A percentile compares a stretch with the other conserved stretches of the same genome.
phyloP scores from a whole-genome alignment of 1,140 invertebrate species.

The Drosophila saltans region DNA sequence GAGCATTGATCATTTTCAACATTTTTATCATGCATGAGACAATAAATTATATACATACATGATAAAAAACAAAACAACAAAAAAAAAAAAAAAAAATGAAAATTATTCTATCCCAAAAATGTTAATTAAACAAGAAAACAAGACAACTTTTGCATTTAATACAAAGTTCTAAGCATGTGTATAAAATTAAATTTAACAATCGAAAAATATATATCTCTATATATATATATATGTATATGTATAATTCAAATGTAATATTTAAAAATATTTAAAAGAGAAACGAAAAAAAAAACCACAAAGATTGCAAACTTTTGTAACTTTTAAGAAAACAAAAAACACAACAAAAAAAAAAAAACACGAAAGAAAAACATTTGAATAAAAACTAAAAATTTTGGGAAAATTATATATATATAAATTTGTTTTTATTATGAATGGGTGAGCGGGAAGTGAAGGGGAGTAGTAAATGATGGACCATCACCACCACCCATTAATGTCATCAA shows the following conservation, averaged over 20 bases:
- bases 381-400: constrained; percentile 75
- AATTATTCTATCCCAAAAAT: constrained; percentile 64
- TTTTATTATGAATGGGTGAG: background rate
- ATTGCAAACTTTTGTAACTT: constrained; percentile 7
- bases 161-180: constrained; percentile 55
- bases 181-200: constrained; percentile 57
- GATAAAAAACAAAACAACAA: constrained; percentile 27
- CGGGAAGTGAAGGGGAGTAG: too few relatives aligned
- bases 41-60: constrained; percentile 72
- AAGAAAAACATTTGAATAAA: constrained; percentile 74
- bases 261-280: constrained; percentile 48
- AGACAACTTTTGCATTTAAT: constrained; percentile 70
- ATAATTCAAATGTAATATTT: constrained; percentile 67
- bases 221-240: constrained; percentile 42
- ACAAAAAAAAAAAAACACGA: constrained; percentile 37
- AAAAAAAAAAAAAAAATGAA: constrained; percentile 51
- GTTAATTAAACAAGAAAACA: constrained; percentile 59
- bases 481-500: constrained; percentile 52
- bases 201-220: constrained; percentile 31
- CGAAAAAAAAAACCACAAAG: constrained; percentile 2
- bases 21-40: constrained; percentile 79
- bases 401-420: constrained; percentile 9
- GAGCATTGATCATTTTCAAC: constrained; percentile 44
- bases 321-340: constrained; percentile 30
- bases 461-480: background rate